Evolutionary conservation across 2,113 vertebrate species (phyloP), one percentile per base, ranked within the genome.

Genomic region (Muscicapa adusta): DNA sequence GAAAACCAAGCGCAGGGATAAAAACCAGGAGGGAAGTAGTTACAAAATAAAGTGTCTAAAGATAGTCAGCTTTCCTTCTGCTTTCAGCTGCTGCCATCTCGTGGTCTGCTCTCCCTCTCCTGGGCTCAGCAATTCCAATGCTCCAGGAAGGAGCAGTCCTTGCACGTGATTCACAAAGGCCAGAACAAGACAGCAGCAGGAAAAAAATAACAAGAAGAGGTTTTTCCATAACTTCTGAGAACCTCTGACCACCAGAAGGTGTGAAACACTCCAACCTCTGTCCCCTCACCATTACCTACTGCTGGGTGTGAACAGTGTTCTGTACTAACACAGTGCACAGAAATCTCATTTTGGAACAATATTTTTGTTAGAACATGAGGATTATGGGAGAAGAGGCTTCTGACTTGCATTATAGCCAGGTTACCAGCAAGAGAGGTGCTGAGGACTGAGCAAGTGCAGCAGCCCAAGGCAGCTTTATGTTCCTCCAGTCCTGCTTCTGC

Each of bases 71-170:
- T n/a, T 13, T 15, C 12, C 7, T 77, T 88, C 43, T 85, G 74
- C 85, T 95, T 86, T 77, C 29, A 57, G 25, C 77, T 88, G 89
- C 95, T 96, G 95, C 96, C 96, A 96, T 47, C 96, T 96, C 47
- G 56, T 96, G 96, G 96, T 25, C 19, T 40, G 38, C 40, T 77
- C 65, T 89, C 15, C 73, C 34, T 34, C 76, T 28, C 61, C 45
- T 22, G 72, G 18, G n/a, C 61, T 70, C 71, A 29, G 57, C 23
- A 40, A 18, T 6, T 5, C 24, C n/a, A 40, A 1, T 0, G 18
- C 25, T 36, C 50, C 45, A 50, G 12, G 1, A 0, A 70, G 0
- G 3, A 83, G 33, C 72, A 14, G 4, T 7, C 29, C 9, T 0
- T 12, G 20, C 47, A 43, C n/a, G 12, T 1, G 1, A n/a, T 6